These are phyloP conservation scores for Anagrus nilaparvatae DNA, from an alignment of 1,140 invertebrate species.

Conservation along the genomic window DNA sequence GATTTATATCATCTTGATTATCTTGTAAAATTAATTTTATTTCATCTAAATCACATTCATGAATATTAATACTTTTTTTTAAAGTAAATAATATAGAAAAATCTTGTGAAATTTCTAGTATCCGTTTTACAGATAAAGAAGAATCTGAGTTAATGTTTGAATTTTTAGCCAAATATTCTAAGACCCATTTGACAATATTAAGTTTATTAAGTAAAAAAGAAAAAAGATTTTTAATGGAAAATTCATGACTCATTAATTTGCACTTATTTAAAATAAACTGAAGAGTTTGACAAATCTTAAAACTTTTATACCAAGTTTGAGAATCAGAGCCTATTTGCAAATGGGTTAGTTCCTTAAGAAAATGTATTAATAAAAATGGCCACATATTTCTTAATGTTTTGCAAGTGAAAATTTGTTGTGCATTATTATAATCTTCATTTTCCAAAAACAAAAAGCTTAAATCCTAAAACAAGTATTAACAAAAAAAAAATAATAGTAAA, in stretches of 20 bases:
- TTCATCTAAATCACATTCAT: slow-evolving; percentile 22
- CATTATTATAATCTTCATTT: slow-evolving; percentile 21
- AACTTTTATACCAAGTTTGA: slow-evolving; percentile 16
- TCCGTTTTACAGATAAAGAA: slow-evolving; percentile 20
- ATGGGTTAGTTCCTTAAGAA: slow-evolving; percentile 18
- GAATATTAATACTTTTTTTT: slow-evolving; percentile 26
- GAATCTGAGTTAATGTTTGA: not conserved
- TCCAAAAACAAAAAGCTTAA: slow-evolving; percentile 23
- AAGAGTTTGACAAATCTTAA: slow-evolving; percentile 19
- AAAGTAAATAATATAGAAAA: slow-evolving; percentile 23
- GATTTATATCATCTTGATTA: slow-evolving; percentile 12
- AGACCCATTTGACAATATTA: slow-evolving; percentile 25
- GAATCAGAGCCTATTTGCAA: slow-evolving; percentile 8
- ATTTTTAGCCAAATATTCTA: slow-evolving; percentile 16
- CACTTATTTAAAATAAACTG: slow-evolving; percentile 26
- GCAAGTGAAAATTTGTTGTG: slow-evolving; percentile 21
- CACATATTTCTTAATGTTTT: slow-evolving; percentile 22
- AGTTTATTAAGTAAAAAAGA: slow-evolving; percentile 19
- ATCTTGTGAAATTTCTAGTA: slow-evolving; percentile 22
- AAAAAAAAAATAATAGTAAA: slow-evolving; percentile 8
- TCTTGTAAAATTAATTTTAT: slow-evolving; percentile 23
- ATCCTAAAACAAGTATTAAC: slow-evolving; percentile 19
- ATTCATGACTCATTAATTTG: slow-evolving; percentile 18
- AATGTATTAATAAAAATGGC: slow-evolving; percentile 26
- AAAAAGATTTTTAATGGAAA: slow-evolving; percentile 15